A percentile compares a stretch with the other conserved stretches of the same genome.
Conservation (phyloP, 2,113 vertebrate genomes). For the Daboia siamensis region DNA sequence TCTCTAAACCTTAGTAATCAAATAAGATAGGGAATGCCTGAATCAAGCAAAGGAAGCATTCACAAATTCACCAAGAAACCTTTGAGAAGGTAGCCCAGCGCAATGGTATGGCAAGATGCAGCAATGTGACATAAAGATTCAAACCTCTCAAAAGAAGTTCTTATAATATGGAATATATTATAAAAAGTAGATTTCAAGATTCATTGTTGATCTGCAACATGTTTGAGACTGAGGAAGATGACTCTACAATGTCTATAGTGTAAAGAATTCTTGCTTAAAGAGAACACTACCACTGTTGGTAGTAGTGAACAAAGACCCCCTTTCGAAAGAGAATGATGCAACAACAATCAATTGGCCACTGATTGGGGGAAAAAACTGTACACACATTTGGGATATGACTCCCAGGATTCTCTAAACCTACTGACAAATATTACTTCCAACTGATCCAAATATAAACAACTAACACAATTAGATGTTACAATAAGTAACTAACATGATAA, state of each 20-base stretch:
- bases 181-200: background rate
- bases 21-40: background rate
- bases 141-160: background rate
- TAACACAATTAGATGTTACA: background rate
- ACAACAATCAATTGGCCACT: background rate
- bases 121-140: background rate
- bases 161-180: background rate
- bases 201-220: background rate
- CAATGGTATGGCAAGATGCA: background rate
- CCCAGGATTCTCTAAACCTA: background rate
- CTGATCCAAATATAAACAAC: background rate
- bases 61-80: background rate
- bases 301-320: background rate
- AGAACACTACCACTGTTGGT: background rate
- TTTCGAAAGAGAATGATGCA: background rate
- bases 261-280: background rate
- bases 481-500: background rate
- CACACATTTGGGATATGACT: background rate
- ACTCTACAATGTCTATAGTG: background rate
- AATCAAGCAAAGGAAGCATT: background rate
- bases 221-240: background rate
- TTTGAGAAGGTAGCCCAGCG: background rate
- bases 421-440: background rate
- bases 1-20: background rate
- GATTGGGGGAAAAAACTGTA: background rate